Evolutionary conservation across 2,888 invertebrate genomes (phyloP).

Genomic region (Amphimallon solstitiale): DNA sequence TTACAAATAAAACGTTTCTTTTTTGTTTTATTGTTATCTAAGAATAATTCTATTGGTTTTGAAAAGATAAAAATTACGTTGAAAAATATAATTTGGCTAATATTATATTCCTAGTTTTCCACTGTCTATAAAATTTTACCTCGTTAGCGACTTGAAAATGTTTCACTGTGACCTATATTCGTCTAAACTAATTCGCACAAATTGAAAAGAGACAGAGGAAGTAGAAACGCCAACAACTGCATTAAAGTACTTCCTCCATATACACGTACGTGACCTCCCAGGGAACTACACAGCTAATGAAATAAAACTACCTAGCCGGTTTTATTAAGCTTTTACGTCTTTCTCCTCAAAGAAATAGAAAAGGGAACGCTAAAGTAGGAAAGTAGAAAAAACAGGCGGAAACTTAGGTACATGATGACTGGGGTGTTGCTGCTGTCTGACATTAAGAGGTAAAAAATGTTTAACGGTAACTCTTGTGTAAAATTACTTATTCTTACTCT

Average conservation of each 20-base stretch:
- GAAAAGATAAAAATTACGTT: too few relatives aligned
- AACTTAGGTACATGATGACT: conserved; percentile 6
- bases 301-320: conserved; percentile 26
- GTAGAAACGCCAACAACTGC: conserved; percentile 9
- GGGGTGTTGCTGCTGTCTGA: background rate
- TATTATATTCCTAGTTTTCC: too few relatives aligned
- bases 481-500: background rate
- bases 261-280: conserved; percentile 11
- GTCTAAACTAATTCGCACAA: background rate
- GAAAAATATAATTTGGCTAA: too few relatives aligned
- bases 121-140: too few relatives aligned
- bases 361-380: background rate
- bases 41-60: too few relatives aligned
- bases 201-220: background rate
- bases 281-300: conserved; percentile 22
- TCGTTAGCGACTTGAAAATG: too few relatives aligned
- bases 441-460: background rate
- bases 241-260: conserved; percentile 1
- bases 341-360: conserved; percentile 5
- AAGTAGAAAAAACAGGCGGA: background rate
- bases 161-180: background rate
- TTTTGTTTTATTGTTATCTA: too few relatives aligned
- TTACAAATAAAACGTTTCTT: too few relatives aligned
- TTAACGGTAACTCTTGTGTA: background rate
- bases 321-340: conserved; percentile 19